Base-by-base conservation (phyloP, 2,888 invertebrate genomes). In the Sepiola atlantica region DNA sequence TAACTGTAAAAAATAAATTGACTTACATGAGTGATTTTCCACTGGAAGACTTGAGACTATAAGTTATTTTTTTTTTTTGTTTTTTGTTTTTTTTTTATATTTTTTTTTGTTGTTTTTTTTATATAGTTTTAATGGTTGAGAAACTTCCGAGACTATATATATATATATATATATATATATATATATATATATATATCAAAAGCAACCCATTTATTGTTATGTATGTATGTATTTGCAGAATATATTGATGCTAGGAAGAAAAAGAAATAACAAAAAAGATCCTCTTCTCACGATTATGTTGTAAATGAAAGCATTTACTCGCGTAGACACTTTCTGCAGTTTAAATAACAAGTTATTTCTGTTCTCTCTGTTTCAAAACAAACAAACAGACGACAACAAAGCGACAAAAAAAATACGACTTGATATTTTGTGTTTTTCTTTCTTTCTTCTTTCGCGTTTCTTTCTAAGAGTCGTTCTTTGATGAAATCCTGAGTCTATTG, bases 281-380 rank as follows among this genome's bases (percentile, higher is more conserved):
- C 77, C 77, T 77, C 77, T 3, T 14, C n/a, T 77, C 14, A 77
- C 77, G 32, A 77, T 77, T 77, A 77, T n/a, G 18, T n/a, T 77
- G 77, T 77, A 77, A 77, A 77, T n/a, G 77, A 77, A 77, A 77
- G 77, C 77, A 77, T 77, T 77, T 77, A 77, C n/a, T n/a, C 32
- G n/a, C n/a, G 77, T 77, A 32, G n/a, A 77, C 77, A 77, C n/a
- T 77, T 77, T 77, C 77, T 32, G n/a, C 77, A 77, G 16, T 18
- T 32, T 10, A 77, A 77, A 77, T 77, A 77, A 77, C 77, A 77
- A 77, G 77, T 77, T 77, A 77, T 77, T 77, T 77, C 77, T 77
- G 77, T 77, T 77, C 61, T n/a, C n/a, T 24, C n/a, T 77, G 77
- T 77, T 77, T 77, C 77, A 32, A 77, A 77, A 77, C 77, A 77